Evolutionary conservation across 2,113 vertebrate species (phyloP).

Genomic region (Ailuropoda melanoleuca): DNA sequence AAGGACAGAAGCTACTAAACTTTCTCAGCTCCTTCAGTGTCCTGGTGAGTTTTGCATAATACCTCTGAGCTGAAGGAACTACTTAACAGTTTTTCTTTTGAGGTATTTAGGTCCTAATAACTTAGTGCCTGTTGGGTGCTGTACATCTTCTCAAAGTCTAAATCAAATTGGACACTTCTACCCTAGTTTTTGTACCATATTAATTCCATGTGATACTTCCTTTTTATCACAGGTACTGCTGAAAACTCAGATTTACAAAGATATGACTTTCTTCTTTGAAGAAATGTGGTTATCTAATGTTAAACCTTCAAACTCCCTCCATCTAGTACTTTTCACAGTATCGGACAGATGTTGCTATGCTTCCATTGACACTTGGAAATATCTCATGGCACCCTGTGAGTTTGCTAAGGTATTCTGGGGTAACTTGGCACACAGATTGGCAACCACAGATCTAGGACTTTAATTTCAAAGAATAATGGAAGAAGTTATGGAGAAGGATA

Average conservation of each 20-base stretch:
- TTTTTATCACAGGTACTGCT: not conserved
- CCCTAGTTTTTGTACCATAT: not conserved
- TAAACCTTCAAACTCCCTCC: not conserved
- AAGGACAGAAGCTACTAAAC: not conserved
- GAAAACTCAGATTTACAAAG: conserved; percentile 4
- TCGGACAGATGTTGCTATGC: not conserved
- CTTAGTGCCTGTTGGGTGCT: not conserved
- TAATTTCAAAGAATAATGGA: not conserved
- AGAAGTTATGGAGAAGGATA: not conserved
- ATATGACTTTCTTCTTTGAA: not conserved
- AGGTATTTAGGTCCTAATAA: conserved; percentile 25
- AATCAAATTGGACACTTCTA: not conserved
- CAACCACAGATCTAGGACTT: not conserved
- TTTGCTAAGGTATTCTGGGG: not conserved
- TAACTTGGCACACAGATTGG: not conserved
- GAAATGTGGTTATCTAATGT: not conserved
- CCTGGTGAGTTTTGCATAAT: not conserved
- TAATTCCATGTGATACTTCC: not conserved
- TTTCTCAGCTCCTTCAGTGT: not conserved
- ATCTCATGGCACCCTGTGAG: not conserved
- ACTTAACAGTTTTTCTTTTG: conserved; percentile 19
- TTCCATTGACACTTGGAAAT: not conserved
- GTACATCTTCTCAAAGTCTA: not conserved
- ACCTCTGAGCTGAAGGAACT: not conserved
- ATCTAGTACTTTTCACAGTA: not conserved